phyloP scores from a whole-genome alignment of 1,140 invertebrate species.

The Helicoverpa armigera region DNA sequence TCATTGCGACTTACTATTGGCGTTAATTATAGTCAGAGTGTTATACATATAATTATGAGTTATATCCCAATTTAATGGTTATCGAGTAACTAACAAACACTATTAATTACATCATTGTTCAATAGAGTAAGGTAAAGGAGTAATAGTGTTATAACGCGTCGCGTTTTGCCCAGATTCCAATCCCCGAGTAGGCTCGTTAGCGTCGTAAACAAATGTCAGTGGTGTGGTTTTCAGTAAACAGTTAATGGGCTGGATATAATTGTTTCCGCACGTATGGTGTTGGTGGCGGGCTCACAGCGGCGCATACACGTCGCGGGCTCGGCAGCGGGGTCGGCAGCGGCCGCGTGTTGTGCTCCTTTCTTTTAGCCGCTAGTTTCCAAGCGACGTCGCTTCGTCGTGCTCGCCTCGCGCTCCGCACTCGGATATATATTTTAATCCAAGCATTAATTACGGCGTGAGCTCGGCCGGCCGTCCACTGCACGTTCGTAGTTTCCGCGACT shows the following conservation, averaged over 20 bases:
- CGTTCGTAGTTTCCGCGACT: slow-evolving; percentile 62
- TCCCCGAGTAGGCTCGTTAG: not conserved
- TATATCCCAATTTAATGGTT: not conserved
- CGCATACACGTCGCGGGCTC: slow-evolving; percentile 51
- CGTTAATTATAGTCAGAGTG: slow-evolving; percentile 5
- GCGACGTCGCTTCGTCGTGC: slow-evolving; percentile 64
- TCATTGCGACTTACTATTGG: slow-evolving; percentile 19
- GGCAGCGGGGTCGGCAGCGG: slow-evolving; percentile 63
- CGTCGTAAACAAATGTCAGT: not conserved
- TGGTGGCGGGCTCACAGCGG: slow-evolving; percentile 1
- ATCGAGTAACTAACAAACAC: not conserved
- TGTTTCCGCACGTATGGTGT: slow-evolving; percentile 46
- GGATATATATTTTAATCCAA: slow-evolving; percentile 50
- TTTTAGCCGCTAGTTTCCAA: slow-evolving; percentile 70
- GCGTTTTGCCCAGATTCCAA: not conserved
- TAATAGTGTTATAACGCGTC: not conserved
- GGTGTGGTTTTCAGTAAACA: slow-evolving; percentile 26
- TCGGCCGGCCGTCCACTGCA: slow-evolving; percentile 56
- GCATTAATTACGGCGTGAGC: slow-evolving; percentile 54
- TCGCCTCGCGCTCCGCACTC: slow-evolving; percentile 59
- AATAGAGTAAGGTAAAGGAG: not conserved
- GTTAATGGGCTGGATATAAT: slow-evolving; percentile 48
- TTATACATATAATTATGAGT: too few species aligned
- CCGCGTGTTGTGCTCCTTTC: slow-evolving; percentile 65
- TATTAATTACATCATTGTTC: not conserved